Conservation (phyloP, 2,888 invertebrate genomes). For the Cephonodes hylas region DNA sequence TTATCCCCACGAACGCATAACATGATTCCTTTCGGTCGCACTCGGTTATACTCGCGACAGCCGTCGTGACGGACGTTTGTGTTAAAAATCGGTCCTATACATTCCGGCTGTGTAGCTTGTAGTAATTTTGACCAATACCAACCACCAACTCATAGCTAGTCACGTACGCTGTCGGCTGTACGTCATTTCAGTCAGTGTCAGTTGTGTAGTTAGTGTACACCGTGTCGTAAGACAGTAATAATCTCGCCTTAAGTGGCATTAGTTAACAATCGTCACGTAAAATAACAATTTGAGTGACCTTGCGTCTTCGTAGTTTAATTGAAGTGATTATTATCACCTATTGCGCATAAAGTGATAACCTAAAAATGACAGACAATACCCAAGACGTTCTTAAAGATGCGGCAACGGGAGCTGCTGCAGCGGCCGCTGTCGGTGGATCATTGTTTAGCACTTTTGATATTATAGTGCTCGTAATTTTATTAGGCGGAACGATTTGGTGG, state of each 20-base stretch:
- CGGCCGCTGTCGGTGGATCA: slow-evolving; percentile 82
- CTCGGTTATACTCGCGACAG: slow-evolving; percentile 36
- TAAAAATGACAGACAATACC: slow-evolving; percentile 75
- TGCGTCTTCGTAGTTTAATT: slow-evolving; percentile 38
- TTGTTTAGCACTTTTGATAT: slow-evolving; percentile 88
- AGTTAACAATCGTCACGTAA: slow-evolving; percentile 38
- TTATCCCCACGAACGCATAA: background rate
- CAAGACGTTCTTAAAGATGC: slow-evolving; percentile 75
- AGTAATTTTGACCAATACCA: background rate
- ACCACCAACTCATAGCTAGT: background rate
- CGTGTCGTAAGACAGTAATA: slow-evolving; percentile 39
- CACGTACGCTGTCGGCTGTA: slow-evolving; percentile 20
- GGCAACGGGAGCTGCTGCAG: slow-evolving; percentile 71
- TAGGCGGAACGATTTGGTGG: slow-evolving; percentile 88
- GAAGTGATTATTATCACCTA: slow-evolving; percentile 45
- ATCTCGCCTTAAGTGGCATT: slow-evolving; percentile 34
- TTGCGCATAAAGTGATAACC: slow-evolving; percentile 49
- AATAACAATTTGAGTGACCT: slow-evolving; percentile 50
- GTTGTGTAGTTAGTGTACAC: slow-evolving; percentile 33
- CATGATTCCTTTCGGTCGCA: slow-evolving; percentile 2
- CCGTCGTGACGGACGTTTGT: slow-evolving; percentile 26
- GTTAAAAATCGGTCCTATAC: slow-evolving; percentile 37
- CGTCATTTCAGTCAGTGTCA: slow-evolving; percentile 34
- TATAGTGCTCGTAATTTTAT: slow-evolving; percentile 83
- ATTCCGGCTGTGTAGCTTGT: slow-evolving; percentile 24